Evolutionary conservation across 2,888 invertebrate species (phyloP), one percentile per base, ranked within the genome.

Genomic region (Amiota minor): DNA sequence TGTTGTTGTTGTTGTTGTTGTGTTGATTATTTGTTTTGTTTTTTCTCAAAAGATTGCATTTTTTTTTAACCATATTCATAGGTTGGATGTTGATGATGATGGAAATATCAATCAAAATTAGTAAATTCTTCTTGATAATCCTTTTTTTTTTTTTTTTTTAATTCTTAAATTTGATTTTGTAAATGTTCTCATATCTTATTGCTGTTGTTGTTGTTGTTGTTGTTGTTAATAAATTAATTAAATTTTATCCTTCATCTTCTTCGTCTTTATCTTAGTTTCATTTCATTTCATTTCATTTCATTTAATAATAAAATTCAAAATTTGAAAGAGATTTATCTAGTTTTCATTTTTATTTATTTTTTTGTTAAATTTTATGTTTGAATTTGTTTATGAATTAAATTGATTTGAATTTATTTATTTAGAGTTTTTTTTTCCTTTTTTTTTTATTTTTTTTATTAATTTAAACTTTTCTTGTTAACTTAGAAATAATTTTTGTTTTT

Each of bases 301-400:
- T 86, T 85, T 83, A 80, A 81, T 85, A 85, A 87, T 85, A 87
- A 85, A 85, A 87, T 86, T 86, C 77, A 87, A 85, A 86, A 81
- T 84, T 85, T 84, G 82, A 81, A 85, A 85, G 86, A 86, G 86
- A 82, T 85, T 87, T 86, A 86, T 85, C 85, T 86, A 86, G 83
- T 80, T 84, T 87, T 81, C 79, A 77, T 78, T 78, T 76, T 73
- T 79, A 75, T 75, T 67, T 76, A 23, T 69, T 80, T 77, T 76
- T 79, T 78, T 76, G 75, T 81, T 80, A 80, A 81, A 76, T 82
- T 77, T 68, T 78, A 6, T 35, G 6, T 80, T 78, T 75, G 81
- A 85, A 81, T 74, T 81, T 82, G 75, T 74, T 59, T 62, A 72
- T 82, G 14, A 74, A 71, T 73, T 68, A 71, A 53, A 72, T 75